Percentiles rank a stretch among this genome's conserved stretches.
phyloP scores from a whole-genome alignment of 2,113 vertebrate genomes.

The Tragulus kanchil region DNA sequence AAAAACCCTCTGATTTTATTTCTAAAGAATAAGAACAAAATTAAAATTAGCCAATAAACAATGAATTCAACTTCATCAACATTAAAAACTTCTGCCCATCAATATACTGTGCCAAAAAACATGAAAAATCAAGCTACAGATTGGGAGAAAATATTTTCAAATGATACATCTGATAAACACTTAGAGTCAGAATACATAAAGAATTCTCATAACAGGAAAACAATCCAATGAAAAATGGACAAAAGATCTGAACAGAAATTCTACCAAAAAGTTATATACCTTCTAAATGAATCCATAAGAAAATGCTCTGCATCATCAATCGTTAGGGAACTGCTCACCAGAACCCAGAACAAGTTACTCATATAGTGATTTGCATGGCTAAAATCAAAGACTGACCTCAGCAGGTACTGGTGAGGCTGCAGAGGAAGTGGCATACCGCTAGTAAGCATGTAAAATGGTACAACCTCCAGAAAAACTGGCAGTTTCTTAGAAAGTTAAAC shows the following conservation, averaged over 20 bases:
- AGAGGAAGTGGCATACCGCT: background rate
- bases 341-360: background rate
- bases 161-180: background rate
- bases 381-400: slow-evolving; percentile 3
- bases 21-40: slow-evolving; percentile 25
- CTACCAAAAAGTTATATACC: background rate
- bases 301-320: background rate
- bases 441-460: background rate
- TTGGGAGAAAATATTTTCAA: slow-evolving; percentile 9
- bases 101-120: background rate
- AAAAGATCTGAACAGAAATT: background rate
- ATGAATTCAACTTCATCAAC: background rate
- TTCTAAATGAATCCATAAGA: background rate
- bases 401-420: background rate
- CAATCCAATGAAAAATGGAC: background rate
- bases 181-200: background rate
- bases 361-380: background rate
- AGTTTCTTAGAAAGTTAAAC: background rate
- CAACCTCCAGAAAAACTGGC: background rate
- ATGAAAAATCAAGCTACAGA: background rate
- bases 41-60: background rate
- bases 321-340: background rate
- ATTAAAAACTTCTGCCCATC: background rate
- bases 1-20: background rate
- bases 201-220: background rate